phyloP scores from a whole-genome alignment of 2,797 vertebrate species.

The Enteromius anoplus region DNA sequence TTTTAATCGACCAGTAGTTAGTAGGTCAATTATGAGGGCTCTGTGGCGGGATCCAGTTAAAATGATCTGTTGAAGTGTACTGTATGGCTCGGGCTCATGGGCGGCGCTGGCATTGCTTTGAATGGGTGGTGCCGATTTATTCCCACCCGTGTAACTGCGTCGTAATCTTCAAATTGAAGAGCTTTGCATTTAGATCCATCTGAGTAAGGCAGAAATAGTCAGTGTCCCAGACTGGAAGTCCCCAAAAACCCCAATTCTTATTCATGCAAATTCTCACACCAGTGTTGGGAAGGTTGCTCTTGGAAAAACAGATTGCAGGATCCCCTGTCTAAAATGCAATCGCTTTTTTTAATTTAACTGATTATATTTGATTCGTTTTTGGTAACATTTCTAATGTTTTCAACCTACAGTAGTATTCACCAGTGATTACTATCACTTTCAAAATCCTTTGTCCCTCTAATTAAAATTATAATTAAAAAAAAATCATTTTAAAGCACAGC shows the following conservation, averaged over 20 bases:
- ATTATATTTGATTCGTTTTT: background rate
- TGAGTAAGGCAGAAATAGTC: constrained; percentile 2
- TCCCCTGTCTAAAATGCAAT: background rate
- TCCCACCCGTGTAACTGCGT: constrained; percentile 34
- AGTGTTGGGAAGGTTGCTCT: background rate
- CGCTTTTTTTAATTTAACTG: background rate
- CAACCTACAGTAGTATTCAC: too few relatives aligned
- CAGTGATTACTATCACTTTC: too few relatives aligned
- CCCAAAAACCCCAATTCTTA: background rate
- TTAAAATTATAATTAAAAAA: too few relatives aligned
- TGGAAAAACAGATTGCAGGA: background rate
- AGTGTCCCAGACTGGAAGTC: constrained; percentile 8
- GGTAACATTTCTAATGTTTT: too few relatives aligned
- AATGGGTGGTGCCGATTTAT: constrained; percentile 25
- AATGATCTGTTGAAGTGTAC: background rate
- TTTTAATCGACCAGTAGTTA: background rate
- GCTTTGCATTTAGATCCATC: constrained; percentile 14
- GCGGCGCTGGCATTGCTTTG: constrained; percentile 10
- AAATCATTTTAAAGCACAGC: too few relatives aligned
- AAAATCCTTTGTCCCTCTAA: too few relatives aligned
- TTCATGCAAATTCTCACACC: background rate
- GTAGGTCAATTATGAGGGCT: constrained; percentile 5
- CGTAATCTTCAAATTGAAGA: constrained; percentile 9
- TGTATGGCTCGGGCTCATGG: background rate
- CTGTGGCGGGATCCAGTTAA: constrained; percentile 6